phyloP scores from a whole-genome alignment of 2,888 invertebrate genomes.

The Sarcophaga caerulescens region DNA sequence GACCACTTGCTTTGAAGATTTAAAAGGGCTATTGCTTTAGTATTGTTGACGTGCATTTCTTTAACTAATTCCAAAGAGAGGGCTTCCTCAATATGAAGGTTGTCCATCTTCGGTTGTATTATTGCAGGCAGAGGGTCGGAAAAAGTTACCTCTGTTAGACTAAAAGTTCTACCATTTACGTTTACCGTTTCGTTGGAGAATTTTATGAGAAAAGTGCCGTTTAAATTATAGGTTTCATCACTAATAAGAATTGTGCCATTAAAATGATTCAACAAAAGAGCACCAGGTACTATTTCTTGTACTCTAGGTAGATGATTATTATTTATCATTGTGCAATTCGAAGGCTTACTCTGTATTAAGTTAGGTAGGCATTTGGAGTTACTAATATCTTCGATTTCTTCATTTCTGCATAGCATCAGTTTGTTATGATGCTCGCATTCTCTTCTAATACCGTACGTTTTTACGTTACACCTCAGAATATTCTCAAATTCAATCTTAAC shows the following conservation, averaged over 20 bases:
- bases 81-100: too few relatives aligned
- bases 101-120: too few relatives aligned
- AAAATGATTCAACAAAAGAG: neutral
- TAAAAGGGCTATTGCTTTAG: neutral
- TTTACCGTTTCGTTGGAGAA: neutral
- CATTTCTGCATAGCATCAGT: neutral
- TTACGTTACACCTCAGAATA: neutral
- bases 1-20: slow-evolving; percentile 1
- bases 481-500: slow-evolving; percentile 1
- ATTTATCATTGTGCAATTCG: slow-evolving; percentile 4
- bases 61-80: too few relatives aligned
- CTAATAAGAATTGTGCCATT: neutral
- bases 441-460: neutral
- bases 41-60: too few relatives aligned
- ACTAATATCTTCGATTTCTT: neutral
- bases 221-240: neutral
- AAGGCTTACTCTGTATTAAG: slow-evolving; percentile 9
- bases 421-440: neutral
- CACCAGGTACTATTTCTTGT: neutral
- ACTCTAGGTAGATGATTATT: neutral
- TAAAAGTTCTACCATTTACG: slow-evolving; percentile 2
- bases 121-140: too few relatives aligned
- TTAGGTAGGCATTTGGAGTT: neutral
- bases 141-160: neutral
- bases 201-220: neutral